Base-by-base conservation (phyloP, 2,888 invertebrate species). In the Clistopyga incitator region DNA sequence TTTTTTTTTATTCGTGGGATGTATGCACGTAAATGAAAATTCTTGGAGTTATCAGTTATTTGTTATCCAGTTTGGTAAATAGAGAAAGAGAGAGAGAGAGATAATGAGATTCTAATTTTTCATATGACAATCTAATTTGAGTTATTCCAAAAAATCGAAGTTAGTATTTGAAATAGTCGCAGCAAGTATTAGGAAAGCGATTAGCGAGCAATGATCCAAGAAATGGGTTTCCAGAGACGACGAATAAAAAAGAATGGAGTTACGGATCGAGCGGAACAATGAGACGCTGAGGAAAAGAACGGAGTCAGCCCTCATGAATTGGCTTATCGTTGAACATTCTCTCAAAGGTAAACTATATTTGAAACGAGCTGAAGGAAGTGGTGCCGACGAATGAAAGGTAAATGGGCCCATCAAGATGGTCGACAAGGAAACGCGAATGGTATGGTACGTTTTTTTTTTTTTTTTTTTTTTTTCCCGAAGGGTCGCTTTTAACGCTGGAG, bases 181-280 rank as follows among this genome's bases (percentile, higher is more conserved):
- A 23, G 25, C 45, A 42, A 45, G 72, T 25, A 45, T 59, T 45
- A 59, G 29, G 59, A 72, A 72, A 72, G 45, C 42, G 59, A 72
- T 72, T 72, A 59, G 59, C 18, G 72, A 29, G 25, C 45, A 72
- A 59, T 72, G 72, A 72, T 56, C 56, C 72, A 59, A 72, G 59
- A 72, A 72, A 72, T 72, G 59, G 42, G 45, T 47, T 72, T 42
- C 25, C 38, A 23, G 47, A 59, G 45, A 38, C 59, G 18, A n/a
- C 13, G 25, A 59, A 18, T 56, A n/a, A 54, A 38, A 61, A 61
- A 56, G 13, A 56, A 71, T n/a, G 42, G 42, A 72, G 45, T 72
- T 56, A 71, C n/a, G 71, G 71, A 42, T 45, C 10, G 25, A 70
- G 52, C 29, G 70, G n/a, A 50, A 68, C 67, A 68, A 70, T 34